Conservation (phyloP, 2,113 vertebrate genomes). For the Colius striatus region DNA sequence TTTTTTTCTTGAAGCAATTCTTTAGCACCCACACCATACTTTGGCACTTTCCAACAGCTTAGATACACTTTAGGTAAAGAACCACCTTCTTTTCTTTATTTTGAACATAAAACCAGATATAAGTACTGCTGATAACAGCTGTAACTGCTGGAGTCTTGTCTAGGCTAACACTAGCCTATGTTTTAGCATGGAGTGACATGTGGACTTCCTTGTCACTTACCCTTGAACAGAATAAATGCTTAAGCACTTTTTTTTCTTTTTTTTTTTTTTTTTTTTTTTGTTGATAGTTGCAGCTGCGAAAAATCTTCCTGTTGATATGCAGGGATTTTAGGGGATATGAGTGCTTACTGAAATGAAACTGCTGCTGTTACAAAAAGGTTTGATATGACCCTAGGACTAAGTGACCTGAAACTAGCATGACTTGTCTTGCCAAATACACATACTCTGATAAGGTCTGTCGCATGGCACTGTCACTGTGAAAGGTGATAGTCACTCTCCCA, state of each 20-base stretch:
- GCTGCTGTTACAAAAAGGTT: background rate
- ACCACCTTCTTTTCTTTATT: background rate
- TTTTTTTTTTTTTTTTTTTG: background rate
- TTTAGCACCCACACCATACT: background rate
- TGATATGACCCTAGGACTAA: background rate
- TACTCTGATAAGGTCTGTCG: background rate
- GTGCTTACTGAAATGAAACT: background rate
- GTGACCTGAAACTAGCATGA: slow-evolving; percentile 8
- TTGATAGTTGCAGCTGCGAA: background rate
- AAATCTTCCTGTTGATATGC: background rate
- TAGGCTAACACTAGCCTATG: background rate
- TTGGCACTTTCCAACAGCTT: background rate
- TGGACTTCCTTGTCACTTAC: background rate
- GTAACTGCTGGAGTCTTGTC: background rate
- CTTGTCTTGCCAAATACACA: background rate
- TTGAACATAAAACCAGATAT: background rate
- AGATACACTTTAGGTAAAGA: background rate
- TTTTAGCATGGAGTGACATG: background rate
- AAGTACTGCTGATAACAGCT: background rate
- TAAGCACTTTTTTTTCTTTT: too few relatives aligned
- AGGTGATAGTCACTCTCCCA: background rate
- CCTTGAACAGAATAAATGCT: background rate
- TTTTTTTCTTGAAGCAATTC: background rate
- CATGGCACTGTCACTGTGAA: background rate
- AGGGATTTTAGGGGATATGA: background rate